Percentiles rank a stretch among this genome's conserved stretches.
These are phyloP conservation scores for Sepiola atlantica DNA, from an alignment of 2,888 invertebrate species.

Conservation along the genomic window DNA sequence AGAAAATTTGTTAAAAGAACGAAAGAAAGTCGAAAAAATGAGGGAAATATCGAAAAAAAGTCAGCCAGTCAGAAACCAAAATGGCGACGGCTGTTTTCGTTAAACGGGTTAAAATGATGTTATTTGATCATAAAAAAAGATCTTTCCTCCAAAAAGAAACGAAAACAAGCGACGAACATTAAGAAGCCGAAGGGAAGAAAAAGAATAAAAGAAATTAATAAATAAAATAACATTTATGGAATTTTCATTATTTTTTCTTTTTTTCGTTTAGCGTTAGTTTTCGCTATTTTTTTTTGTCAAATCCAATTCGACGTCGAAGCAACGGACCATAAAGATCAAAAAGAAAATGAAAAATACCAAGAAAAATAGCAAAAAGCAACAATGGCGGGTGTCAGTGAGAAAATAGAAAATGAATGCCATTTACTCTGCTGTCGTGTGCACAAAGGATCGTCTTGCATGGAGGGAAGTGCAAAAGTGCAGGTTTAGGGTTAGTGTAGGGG, in stretches of 20 bases:
- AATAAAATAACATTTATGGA: not conserved
- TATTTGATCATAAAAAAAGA: not conserved
- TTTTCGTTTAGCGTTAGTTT: not conserved
- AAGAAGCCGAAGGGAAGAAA: not conserved
- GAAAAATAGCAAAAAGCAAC: too few relatives aligned
- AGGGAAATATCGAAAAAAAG: too few relatives aligned
- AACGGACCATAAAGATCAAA: not conserved
- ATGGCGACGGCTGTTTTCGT: not conserved
- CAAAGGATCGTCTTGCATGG: not conserved
- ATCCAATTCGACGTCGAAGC: not conserved
- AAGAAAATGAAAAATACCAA: not conserved
- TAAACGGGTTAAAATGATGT: not conserved
- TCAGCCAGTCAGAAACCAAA: too few relatives aligned
- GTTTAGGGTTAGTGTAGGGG: not conserved
- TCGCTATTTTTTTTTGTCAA: not conserved
- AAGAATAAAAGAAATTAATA: not conserved
- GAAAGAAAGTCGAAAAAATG: not conserved
- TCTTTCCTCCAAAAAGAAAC: not conserved
- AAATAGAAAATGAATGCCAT: too few relatives aligned
- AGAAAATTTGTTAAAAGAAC: too few relatives aligned
- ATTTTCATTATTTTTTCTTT: not conserved
- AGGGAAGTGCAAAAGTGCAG: not conserved
- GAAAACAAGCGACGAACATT: not conserved
- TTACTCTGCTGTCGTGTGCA: not conserved
- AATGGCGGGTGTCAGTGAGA: too few relatives aligned